Evolutionary conservation across 2,113 vertebrate genomes (phyloP).

Genomic region (Neolamprologus tretocephalus): DNA sequence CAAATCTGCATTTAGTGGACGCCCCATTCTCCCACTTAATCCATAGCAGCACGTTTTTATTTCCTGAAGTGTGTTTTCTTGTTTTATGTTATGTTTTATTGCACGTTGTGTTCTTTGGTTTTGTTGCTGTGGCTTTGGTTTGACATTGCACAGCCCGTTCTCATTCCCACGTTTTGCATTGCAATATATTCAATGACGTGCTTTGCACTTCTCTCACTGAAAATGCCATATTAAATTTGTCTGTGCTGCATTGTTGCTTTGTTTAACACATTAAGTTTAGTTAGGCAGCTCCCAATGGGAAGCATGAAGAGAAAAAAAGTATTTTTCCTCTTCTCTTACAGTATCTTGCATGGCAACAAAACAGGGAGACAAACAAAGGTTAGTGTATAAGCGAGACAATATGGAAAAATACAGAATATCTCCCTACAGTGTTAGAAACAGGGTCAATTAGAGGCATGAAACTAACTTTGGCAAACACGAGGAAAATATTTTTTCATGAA

Average conservation of each 20-base stretch:
- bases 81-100: background rate
- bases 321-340: background rate
- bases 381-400: background rate
- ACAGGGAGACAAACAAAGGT: background rate
- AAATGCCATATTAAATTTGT: background rate
- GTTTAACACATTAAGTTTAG: background rate
- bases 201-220: background rate
- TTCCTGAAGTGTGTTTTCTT: background rate
- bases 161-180: background rate
- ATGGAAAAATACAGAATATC: background rate
- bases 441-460: background rate
- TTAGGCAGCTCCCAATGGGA: background rate
- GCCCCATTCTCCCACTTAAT: background rate
- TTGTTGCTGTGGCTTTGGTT: background rate
- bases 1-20: background rate
- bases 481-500: background rate
- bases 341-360: background rate
- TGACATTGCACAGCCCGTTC: background rate
- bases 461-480: background rate
- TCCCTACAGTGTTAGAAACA: background rate
- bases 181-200: background rate
- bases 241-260: background rate
- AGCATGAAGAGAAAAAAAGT: background rate
- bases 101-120: background rate
- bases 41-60: background rate